phyloP scores from a whole-genome alignment of 2,113 vertebrate genomes.

The Piprites chloris region DNA sequence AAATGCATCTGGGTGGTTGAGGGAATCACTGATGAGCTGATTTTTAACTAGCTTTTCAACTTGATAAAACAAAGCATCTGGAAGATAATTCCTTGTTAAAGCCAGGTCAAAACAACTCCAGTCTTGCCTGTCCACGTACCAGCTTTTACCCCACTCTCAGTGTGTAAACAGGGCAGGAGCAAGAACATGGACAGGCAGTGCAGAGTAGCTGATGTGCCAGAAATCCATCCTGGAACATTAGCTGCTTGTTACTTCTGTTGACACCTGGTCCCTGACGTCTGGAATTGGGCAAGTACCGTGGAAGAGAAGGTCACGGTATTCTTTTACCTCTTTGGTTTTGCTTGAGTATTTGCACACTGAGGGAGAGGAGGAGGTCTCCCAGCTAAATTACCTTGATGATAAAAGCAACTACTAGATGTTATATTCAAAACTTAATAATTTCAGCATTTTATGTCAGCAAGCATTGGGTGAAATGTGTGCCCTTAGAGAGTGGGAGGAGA shows the following conservation, averaged over 20 bases:
- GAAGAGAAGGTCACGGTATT: background rate
- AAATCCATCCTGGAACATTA: background rate
- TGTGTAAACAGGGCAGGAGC: background rate
- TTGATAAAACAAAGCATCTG: background rate
- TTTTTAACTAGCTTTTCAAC: background rate
- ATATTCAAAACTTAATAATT: background rate
- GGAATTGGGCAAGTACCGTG: background rate
- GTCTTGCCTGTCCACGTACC: background rate
- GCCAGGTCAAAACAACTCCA: background rate
- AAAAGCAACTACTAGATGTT: background rate
- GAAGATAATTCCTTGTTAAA: background rate
- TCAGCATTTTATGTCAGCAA: background rate
- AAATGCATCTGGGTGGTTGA: background rate
- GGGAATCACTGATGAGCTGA: background rate
- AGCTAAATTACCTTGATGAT: background rate
- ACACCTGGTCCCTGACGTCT: background rate
- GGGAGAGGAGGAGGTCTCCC: background rate
- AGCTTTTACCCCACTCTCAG: background rate
- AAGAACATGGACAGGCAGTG: background rate
- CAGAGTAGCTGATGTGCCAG: background rate
- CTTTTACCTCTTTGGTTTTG: background rate
- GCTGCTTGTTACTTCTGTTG: background rate
- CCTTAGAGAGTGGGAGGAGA: background rate
- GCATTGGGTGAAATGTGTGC: background rate
- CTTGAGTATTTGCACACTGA: background rate